Percentiles rank a stretch among this genome's conserved stretches.
phyloP scores from a whole-genome alignment of 1,140 invertebrate species.

The Temnothorax curvispinosus region DNA sequence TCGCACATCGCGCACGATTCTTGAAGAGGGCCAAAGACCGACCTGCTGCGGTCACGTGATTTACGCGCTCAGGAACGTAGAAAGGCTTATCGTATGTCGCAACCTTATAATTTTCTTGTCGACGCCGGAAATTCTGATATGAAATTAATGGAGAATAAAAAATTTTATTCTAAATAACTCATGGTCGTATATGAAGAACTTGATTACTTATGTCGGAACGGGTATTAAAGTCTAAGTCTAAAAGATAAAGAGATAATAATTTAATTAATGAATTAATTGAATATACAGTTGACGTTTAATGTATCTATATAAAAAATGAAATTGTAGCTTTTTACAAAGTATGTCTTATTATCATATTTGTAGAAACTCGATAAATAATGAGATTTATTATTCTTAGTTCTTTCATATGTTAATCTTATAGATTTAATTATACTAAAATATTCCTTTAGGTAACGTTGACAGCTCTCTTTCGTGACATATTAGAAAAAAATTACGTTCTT shows the following conservation, averaged over 20 bases:
- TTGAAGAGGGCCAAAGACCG: slow-evolving; percentile 73
- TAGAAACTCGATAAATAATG: neutral
- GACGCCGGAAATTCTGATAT: neutral
- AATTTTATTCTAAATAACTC: neutral
- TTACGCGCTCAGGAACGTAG: slow-evolving; percentile 65
- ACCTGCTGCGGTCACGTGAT: slow-evolving; percentile 71
- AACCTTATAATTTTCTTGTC: neutral
- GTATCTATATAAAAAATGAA: no score
- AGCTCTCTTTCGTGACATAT: neutral
- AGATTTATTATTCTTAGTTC: neutral
- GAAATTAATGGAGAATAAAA: neutral
- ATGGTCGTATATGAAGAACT: neutral
- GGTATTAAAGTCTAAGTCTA: neutral
- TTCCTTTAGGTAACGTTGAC: neutral
- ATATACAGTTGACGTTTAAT: neutral
- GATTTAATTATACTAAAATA: neutral
- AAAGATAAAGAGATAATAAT: neutral
- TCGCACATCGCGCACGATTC: slow-evolving; percentile 64
- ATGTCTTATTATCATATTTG: neutral
- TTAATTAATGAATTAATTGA: neutral
- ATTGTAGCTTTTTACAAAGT: no score
- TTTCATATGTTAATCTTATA: neutral
- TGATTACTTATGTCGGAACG: neutral
- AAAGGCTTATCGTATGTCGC: slow-evolving; percentile 15
- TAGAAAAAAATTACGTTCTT: slow-evolving; percentile 15